Evolutionary conservation across 2,888 invertebrate genomes (phyloP), one percentile per base, ranked within the genome.

Genomic region (Dryomyza anilis): DNA sequence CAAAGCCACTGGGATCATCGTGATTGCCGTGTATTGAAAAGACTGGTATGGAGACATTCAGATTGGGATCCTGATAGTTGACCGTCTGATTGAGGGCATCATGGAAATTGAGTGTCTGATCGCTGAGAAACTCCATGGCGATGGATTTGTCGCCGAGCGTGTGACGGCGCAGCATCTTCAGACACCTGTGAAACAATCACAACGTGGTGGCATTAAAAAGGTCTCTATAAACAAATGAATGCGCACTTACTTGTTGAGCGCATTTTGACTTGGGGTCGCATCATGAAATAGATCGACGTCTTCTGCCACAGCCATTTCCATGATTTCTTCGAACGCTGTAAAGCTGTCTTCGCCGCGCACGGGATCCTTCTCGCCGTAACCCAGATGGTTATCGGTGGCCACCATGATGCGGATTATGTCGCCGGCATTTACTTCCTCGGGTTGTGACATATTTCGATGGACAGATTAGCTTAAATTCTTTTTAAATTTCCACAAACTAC

Each of bases 21-120:
- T 99, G 98, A 83, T 99, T 99, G 64, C 99, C 99, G 84, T 99
- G 98, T 74, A 99, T 97, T 0, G 96, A 95, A 79, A 96, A 93
- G 57, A 99, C 89, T 0, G 99, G 99, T 75, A 96, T 89, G 0
- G 92, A 89, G 53, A 99, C 87, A 80, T 98, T 98, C 36, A 98
- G 83, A 84, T 99, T 96, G 0, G 94, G 93, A 85, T 98, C 97
- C 85, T 96, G 93, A 81, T 94, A 98, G 80, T 98, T 99, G 0
- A 96, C 91, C 5, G 84, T 83, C 16, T 89, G 88, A 75, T 89
- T 88, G n/a, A 85, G 77, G 46, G 87, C 84, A 73, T 89, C 88
- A 27, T 87, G 86, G 81, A 98, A 97, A 77, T 93, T 91, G 61
- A 88, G 85, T 2, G 89, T 85, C 71, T 95, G 94, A 79, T 98